Conservation (phyloP, 2,113 vertebrate species). For the Oreochromis tanganicae region DNA sequence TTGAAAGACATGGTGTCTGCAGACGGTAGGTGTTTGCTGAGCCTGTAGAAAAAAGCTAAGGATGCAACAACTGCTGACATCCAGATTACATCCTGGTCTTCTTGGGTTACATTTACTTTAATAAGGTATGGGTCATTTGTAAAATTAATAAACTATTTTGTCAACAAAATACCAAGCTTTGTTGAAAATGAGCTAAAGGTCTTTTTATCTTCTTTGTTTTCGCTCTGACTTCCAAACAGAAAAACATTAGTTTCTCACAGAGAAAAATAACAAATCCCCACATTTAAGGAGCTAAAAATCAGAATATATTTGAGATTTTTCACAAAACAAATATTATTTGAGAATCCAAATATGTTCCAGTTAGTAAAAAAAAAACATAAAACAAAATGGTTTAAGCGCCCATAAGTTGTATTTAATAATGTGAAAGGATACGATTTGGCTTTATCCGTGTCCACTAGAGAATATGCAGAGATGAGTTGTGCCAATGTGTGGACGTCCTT, state of each 20-base stretch:
- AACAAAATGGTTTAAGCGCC: not conserved
- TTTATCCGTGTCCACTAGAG: conserved; percentile 91
- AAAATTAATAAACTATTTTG: not conserved
- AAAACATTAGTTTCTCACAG: not conserved
- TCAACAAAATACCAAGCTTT: not conserved
- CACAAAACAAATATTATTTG: not conserved
- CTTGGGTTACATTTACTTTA: not conserved
- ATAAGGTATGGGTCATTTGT: not conserved
- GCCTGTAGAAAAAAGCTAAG: conserved; percentile 68
- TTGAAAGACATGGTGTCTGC: conserved; percentile 91
- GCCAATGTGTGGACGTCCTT: conserved; percentile 92
- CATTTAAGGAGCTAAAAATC: not conserved
- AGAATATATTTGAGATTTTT: not conserved
- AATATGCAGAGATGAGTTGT: conserved; percentile 97
- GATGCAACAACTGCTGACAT: not conserved
- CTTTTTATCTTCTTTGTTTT: not conserved
- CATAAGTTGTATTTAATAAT: not conserved
- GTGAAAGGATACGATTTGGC: conserved; percentile 93
- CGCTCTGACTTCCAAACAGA: not conserved
- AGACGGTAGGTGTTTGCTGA: conserved; percentile 94
- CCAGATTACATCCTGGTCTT: not conserved
- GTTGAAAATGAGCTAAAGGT: not conserved
- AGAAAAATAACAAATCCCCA: not conserved
- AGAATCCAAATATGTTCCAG: not conserved
- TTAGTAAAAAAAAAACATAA: not conserved